A percentile compares a stretch with the other conserved stretches of the same genome.
phyloP scores from a whole-genome alignment of 2,888 invertebrate species.

The Drosophila anceps region DNA sequence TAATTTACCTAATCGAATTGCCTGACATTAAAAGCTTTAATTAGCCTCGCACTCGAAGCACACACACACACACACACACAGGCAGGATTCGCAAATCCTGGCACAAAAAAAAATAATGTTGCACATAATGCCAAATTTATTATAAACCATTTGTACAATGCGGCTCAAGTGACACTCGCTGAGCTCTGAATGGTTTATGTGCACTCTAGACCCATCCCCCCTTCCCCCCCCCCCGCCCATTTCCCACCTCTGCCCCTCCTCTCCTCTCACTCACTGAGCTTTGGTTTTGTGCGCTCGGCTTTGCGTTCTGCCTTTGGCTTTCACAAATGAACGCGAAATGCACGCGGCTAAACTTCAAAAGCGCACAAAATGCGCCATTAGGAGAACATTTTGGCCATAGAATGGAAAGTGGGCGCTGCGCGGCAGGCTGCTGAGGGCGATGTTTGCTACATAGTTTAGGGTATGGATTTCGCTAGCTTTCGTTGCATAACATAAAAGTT shows the following conservation, averaged over 20 bases:
- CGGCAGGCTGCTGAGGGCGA: background rate
- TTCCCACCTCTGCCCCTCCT: background rate
- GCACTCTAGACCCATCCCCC: background rate
- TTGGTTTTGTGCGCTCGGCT: slow-evolving; percentile 31
- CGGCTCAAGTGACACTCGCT: slow-evolving; percentile 61
- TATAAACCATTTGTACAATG: slow-evolving; percentile 71
- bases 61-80: slow-evolving; percentile 20
- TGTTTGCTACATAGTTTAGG: slow-evolving; percentile 7
- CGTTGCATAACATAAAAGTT: slow-evolving; percentile 64
- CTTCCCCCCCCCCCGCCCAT: slow-evolving; percentile 23
- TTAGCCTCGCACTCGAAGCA: slow-evolving; percentile 44
- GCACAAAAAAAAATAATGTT: slow-evolving; percentile 21
- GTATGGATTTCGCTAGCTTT: slow-evolving; percentile 29
- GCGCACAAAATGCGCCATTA: slow-evolving; percentile 55
- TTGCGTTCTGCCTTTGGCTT: slow-evolving; percentile 39
- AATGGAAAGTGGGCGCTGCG: background rate
- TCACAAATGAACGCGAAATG: slow-evolving; percentile 69
- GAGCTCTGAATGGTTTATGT: slow-evolving; percentile 33
- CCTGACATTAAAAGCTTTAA: slow-evolving; percentile 66
- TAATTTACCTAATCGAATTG: slow-evolving; percentile 74
- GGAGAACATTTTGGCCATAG: slow-evolving; percentile 26
- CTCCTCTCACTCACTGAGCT: slow-evolving; percentile 8
- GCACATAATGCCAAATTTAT: slow-evolving; percentile 64
- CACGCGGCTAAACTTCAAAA: slow-evolving; percentile 76
- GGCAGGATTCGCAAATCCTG: slow-evolving; percentile 36